Evolutionary conservation across 2,888 invertebrate genomes (phyloP).

Genomic region (Ormyrus pomaceus): DNA sequence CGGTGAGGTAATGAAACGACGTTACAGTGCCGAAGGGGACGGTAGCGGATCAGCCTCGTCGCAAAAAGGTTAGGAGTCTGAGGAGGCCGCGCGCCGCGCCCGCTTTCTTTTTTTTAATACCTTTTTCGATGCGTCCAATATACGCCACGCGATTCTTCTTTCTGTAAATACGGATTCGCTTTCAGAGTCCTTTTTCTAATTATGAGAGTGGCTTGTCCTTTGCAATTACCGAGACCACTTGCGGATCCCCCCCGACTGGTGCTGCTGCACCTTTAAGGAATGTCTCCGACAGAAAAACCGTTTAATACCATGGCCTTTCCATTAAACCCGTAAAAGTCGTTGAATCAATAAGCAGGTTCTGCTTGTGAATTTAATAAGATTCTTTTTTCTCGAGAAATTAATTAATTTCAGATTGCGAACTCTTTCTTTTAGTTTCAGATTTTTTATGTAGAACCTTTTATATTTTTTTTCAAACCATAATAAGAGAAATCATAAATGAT

Average conservation of each 20-base stretch:
- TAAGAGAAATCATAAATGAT: too few relatives aligned
- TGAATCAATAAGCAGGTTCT: background rate
- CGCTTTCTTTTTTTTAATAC: background rate
- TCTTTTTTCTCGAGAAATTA: too few relatives aligned
- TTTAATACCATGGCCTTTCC: too few relatives aligned
- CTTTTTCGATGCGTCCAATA: background rate
- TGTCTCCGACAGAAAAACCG: too few relatives aligned
- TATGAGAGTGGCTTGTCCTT: background rate
- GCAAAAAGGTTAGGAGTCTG: slow-evolving; percentile 5
- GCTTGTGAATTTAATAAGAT: background rate
- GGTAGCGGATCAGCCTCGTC: slow-evolving; percentile 52
- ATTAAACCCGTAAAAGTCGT: too few relatives aligned
- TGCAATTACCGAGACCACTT: background rate
- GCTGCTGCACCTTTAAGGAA: too few relatives aligned
- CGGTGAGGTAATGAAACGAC: slow-evolving; percentile 60
- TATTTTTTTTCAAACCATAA: too few relatives aligned
- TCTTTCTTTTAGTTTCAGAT: too few relatives aligned
- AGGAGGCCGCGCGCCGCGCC: background rate
- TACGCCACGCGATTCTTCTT: background rate
- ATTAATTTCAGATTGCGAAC: too few relatives aligned
- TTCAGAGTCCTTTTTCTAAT: background rate
- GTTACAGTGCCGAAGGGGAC: slow-evolving; percentile 57
- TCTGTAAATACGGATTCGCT: background rate
- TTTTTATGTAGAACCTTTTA: too few relatives aligned
- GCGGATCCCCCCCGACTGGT: too few relatives aligned